Evolutionary conservation across 2,797 vertebrate species (phyloP), one percentile per base, ranked within the genome.

Genomic region (Iguana delicatissima): DNA sequence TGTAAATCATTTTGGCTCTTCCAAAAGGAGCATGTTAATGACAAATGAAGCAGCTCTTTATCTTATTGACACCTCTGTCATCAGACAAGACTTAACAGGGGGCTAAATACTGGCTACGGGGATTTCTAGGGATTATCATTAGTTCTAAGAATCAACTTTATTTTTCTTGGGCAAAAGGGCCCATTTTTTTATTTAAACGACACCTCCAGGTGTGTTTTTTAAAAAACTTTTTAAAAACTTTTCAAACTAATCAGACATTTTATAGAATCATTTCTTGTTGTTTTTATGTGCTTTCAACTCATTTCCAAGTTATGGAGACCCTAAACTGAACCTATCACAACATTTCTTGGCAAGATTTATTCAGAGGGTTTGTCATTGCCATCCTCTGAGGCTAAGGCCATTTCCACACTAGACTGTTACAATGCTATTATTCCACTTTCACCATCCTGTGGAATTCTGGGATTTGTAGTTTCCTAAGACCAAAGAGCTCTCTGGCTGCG

Each of bases 161-260:
- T 92, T 96, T 90, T 92, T 92, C 93, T 0, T 0, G 92, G 94
- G 93, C 90, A 95, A 92, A 93, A 62, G 84, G 81, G 83, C 92
- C 90, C 89, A 93, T 93, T 89, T 89, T 80, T 91, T 93, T 6
- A 26, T 69, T 46, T 20, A 20, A 50, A 50, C 95, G n/a, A 91
- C 32, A 93, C 94, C 94, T 94, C 0, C 84, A 93, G 95, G 95
- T 93, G 90, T 94, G 92, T 87, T 94, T 96, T 52, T 52, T 8
- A 9, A 52, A 52, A 52, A 52, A 52, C 52, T 46, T 46, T 46
- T 46, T 46, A 46, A 46, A 93, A 95, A 93, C 84, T 92, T 91
- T 93, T 94, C 92, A 93, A 95, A 59, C 0, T 1, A 93, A 94
- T 93, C 95, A 96, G 93, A 94, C 0, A 0, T 18, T 16, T 59